These are phyloP conservation scores for Fringilla coelebs DNA, from an alignment of 2,797 vertebrate genomes.

Conservation along the genomic window DNA sequence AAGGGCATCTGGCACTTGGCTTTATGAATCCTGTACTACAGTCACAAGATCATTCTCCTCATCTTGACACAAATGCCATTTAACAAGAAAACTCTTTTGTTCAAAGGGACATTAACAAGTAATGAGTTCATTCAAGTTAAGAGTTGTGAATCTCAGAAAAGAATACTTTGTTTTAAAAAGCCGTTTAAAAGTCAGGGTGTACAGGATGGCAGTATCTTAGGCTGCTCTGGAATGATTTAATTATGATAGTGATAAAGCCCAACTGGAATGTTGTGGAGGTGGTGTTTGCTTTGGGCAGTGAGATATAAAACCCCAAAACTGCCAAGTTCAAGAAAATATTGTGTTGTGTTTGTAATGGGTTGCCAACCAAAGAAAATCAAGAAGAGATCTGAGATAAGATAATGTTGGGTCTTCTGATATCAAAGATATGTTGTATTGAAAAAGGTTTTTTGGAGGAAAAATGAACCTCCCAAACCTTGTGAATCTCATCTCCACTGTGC, in stretches of 20 bases:
- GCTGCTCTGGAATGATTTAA: background rate
- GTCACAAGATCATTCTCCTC: conserved; percentile 22
- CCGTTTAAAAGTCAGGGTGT: background rate
- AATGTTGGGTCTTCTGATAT: background rate
- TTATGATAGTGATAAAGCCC: background rate
- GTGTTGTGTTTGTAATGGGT: background rate
- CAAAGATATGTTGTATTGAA: background rate
- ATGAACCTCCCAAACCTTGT: background rate
- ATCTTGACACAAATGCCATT: background rate
- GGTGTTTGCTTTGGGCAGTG: background rate
- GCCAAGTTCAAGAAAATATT: background rate
- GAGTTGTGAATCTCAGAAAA: background rate
- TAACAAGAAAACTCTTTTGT: background rate
- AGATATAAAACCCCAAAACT: background rate
- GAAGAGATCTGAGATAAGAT: conserved; percentile 1
- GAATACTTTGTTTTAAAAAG: background rate
- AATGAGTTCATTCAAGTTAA: background rate
- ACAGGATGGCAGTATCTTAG: background rate
- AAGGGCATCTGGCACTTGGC: background rate
- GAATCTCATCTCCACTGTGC: background rate
- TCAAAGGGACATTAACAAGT: background rate
- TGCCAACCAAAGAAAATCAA: background rate
- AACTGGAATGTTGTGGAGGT: background rate
- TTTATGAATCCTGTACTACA: background rate
- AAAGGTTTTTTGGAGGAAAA: background rate